phyloP scores from a whole-genome alignment of 2,113 vertebrate genomes.

The Desmodus rotundus region DNA sequence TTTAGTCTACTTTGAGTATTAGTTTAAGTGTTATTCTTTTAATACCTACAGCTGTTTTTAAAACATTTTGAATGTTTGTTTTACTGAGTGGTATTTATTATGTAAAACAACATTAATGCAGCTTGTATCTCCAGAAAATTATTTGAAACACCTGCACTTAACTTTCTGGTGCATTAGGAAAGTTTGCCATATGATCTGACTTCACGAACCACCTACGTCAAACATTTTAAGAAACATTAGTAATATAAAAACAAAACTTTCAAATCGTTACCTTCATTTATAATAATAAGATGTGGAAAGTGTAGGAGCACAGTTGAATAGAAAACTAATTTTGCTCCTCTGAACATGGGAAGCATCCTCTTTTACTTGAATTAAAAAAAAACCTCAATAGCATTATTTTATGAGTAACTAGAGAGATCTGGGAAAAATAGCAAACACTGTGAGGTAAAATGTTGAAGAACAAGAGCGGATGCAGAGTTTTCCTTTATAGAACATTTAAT shows the following conservation, averaged over 20 bases:
- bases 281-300: background rate
- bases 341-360: background rate
- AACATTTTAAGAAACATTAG: background rate
- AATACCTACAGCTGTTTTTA: slow-evolving; percentile 15
- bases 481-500: background rate
- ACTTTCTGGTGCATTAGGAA: background rate
- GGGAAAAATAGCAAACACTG: background rate
- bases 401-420: background rate
- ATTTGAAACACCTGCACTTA: slow-evolving; percentile 6
- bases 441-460: background rate
- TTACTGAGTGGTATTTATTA: background rate
- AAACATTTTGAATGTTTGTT: background rate
- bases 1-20: slow-evolving; percentile 45
- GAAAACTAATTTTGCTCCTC: background rate
- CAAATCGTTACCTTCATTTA: background rate
- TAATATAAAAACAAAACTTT: background rate
- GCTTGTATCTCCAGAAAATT: background rate
- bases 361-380: background rate
- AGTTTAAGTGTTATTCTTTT: slow-evolving; percentile 6
- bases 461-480: background rate
- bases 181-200: background rate
- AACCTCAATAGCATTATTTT: background rate
- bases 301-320: background rate
- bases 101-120: slow-evolving; percentile 19
- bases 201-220: background rate